phyloP scores from a whole-genome alignment of 2,888 invertebrate species.

The Stenotaenia linearis region DNA sequence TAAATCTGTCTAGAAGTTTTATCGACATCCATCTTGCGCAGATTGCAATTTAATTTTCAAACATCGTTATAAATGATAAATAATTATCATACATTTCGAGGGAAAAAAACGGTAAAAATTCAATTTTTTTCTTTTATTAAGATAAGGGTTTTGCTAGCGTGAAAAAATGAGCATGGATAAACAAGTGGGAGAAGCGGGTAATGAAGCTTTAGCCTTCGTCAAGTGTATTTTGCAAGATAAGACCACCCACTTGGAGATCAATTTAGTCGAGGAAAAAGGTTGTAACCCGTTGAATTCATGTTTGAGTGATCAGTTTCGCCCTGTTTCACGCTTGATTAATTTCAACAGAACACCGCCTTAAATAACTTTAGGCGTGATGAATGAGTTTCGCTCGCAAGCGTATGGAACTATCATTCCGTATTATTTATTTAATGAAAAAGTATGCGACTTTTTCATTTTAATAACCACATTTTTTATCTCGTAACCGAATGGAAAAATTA shows the following conservation, averaged over 20 bases:
- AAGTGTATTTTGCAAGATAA: background rate
- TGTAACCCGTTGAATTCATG: background rate
- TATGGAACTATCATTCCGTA: background rate
- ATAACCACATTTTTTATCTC: background rate
- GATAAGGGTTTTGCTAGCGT: no score
- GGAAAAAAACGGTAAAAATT: no score
- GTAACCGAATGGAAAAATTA: background rate
- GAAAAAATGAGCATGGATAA: background rate
- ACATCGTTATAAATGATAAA: no score
- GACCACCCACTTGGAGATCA: background rate
- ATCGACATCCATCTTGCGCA: no score
- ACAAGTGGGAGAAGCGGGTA: background rate
- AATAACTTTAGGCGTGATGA: background rate
- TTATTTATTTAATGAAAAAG: background rate
- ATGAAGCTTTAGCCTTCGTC: background rate
- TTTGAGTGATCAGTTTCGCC: background rate
- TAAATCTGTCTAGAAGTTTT: no score
- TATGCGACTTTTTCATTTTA: background rate
- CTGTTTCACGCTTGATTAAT: background rate
- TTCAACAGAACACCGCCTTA: background rate
- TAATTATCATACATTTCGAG: no score
- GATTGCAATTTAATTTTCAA: no score
- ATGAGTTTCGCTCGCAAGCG: background rate
- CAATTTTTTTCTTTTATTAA: no score
- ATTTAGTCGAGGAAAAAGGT: background rate